Evolutionary conservation across 2,113 vertebrate species (phyloP), one percentile per base, ranked within the genome.

Genomic region (Ariopsis seemanni): DNA sequence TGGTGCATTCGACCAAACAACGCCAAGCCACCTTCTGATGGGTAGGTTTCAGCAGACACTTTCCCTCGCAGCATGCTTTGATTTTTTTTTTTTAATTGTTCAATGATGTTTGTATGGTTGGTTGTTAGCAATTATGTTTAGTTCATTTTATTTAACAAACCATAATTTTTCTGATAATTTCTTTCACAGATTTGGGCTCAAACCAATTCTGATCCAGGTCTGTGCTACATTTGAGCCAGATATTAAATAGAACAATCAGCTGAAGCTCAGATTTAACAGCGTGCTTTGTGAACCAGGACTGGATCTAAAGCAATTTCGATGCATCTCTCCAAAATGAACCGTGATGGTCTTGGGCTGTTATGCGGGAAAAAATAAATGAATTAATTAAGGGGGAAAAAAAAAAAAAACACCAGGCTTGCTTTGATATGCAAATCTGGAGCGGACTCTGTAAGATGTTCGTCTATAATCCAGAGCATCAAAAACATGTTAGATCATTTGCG

Each of bases 401-500:
- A 22, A 62, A 12, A 8, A 18, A 9, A 7, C 63, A 18, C 7
- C 12, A 3, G 7, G 42, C 18, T 75, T 50, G 72, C 11, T 75
- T 50, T 25, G 48, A 22, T 48, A 42, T 15, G 4, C 7, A 72
- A 34, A 42, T 18, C 69, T 34, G 9, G 34, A 8, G 15, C 15
- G 42, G 65, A 67, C 7, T 1, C 22, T 7, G 65, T 11, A 20
- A 12, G n/a, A 67, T 14, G 42, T 18, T 71, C 34, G 67, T 30
- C 67, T 5, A 0, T 34, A 69, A 58, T 60, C 57, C 74, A 25
- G 20, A 55, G 57, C 58, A 84, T 58, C 27, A 57, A 34, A 83
- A 30, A 52, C 53, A 74, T 77, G 58, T 85, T 15, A 62, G 48
- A 50, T 88, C 34, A 63, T 84, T 83, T 83, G 52, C 42, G 25